Evolutionary conservation across 2,888 invertebrate genomes (phyloP), one percentile per base, ranked within the genome.

Genomic region (Thyatira batis): DNA sequence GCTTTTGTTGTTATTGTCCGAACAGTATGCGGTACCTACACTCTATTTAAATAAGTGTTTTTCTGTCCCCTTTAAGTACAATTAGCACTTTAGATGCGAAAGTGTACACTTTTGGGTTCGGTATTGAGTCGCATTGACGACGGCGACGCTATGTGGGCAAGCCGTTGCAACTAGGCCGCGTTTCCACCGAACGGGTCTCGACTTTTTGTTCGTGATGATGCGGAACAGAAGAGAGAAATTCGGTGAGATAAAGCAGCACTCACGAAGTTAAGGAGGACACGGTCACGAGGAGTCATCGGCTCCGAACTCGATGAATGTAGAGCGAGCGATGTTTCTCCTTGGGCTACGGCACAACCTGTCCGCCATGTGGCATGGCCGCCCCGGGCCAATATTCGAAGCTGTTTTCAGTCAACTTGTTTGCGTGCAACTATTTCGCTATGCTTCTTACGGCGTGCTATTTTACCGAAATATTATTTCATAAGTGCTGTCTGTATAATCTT

Each of bases 161-260:
- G 73, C 65, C 67, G 73, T 68, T 73, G 76, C 84, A 88, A 82
- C 88, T 89, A 87, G 89, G 90, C 85, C 90, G 85, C 82, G 83
- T 78, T 79, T 82, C 84, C 78, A 83, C 79, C 73, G 68, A 89
- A 89, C 88, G 87, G 88, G 89, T 86, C 82, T 88, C 78, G 78
- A 84, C 80, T 89, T 90, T 90, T 90, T 90, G 87, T 89, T 85
- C 82, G 80, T 82, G 87, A 85, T 87, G 87, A 85, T 89, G 88
- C 87, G 87, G 84, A 87, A 87, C 89, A 85, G 85, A 86, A 83
- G 86, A 88, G 89, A 89, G 89, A 90, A 91, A 91, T 92, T 91
- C 78, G 87, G 87, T 80, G 80, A 87, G 89, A 87, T 86, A 85
- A 87, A 84, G 84, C 86, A 84, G 85, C 80, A 82, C 82, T 85